phyloP scores from a whole-genome alignment of 1,140 invertebrate genomes.

The Stenopsyche tienmushanensis region DNA sequence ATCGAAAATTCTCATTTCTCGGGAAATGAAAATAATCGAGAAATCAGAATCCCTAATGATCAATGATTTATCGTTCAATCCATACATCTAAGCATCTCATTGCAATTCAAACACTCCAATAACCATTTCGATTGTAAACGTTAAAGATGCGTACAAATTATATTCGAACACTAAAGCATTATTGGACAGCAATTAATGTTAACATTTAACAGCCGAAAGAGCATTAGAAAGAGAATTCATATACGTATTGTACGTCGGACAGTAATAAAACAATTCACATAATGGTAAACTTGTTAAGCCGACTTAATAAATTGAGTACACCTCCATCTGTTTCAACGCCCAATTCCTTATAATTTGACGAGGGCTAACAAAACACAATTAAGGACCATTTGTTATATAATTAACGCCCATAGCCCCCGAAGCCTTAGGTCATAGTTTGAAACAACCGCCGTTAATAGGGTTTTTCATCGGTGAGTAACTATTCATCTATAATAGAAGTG shows the following conservation, averaged over 20 bases:
- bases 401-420: not conserved
- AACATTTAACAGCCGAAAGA: not conserved
- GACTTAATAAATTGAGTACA: constrained; percentile 4
- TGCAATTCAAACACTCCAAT: too few relatives aligned
- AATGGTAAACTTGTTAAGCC: not conserved
- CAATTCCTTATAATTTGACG: not conserved
- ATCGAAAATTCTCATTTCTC: too few relatives aligned
- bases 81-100: too few relatives aligned
- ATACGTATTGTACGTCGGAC: not conserved
- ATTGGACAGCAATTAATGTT: not conserved
- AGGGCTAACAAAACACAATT: constrained; percentile 4
- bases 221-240: not conserved
- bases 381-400: not conserved
- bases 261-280: not conserved
- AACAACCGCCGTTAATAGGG: not conserved
- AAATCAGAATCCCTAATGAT: too few relatives aligned
- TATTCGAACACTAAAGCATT: too few relatives aligned
- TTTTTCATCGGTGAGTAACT: too few relatives aligned
- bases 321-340: not conserved
- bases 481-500: too few relatives aligned
- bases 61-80: too few relatives aligned
- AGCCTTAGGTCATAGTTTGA: not conserved
- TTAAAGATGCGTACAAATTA: too few relatives aligned
- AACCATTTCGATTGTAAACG: too few relatives aligned
- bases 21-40: too few relatives aligned